Conservation (phyloP, 2,888 invertebrate species). For the Lasioglossum lativentre region DNA sequence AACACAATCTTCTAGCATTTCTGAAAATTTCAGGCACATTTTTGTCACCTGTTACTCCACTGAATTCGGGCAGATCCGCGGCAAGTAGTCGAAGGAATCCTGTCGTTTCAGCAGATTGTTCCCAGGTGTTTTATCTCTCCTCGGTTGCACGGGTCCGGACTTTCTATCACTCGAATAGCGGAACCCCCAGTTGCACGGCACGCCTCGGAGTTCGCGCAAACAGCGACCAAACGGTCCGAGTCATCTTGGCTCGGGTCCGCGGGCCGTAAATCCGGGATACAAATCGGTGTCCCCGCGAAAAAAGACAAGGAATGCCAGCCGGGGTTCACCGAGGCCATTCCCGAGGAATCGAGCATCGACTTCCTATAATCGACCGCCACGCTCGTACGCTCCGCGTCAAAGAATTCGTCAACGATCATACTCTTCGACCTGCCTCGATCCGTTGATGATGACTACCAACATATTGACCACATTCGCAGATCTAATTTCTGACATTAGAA, state of each 20-base stretch:
- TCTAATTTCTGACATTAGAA: too few relatives aligned
- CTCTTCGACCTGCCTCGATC: too few relatives aligned
- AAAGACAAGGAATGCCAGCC: constrained; percentile 42
- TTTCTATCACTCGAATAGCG: neutral
- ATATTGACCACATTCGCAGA: too few relatives aligned
- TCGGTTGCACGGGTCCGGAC: neutral
- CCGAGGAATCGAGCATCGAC: constrained; percentile 1
- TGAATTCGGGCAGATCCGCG: neutral
- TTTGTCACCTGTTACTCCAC: neutral
- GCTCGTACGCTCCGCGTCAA: neutral
- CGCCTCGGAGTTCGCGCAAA: constrained; percentile 27
- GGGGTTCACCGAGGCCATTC: constrained; percentile 3
- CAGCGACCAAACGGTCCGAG: constrained; percentile 35
- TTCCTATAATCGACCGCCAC: neutral
- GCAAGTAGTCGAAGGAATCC: neutral
- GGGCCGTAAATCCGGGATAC: constrained; percentile 61
- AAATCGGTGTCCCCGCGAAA: constrained; percentile 55
- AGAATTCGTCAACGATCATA: too few relatives aligned
- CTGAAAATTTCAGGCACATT: neutral
- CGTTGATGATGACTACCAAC: too few relatives aligned
- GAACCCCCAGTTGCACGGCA: neutral
- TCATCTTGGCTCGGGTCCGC: constrained; percentile 53
- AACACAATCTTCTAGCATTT: neutral
- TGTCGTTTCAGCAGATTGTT: neutral
- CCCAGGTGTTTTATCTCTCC: constrained; percentile 1